Evolutionary conservation across 2,888 invertebrate species (phyloP), one percentile per base, ranked within the genome.

Genomic region (Hydroisotoma schaefferi): DNA sequence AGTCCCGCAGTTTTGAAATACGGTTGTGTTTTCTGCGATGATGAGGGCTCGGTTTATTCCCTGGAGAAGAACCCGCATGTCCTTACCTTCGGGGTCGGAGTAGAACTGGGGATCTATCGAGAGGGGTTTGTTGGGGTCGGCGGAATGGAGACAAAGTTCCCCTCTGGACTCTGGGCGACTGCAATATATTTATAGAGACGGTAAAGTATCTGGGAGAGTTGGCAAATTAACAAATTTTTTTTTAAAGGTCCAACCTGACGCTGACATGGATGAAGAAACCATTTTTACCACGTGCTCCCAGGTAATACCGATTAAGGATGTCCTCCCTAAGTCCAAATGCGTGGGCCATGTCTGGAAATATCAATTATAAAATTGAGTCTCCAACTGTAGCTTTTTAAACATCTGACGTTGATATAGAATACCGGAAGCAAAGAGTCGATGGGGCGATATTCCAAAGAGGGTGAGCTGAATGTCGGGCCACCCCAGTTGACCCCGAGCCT

Each of bases 401-500:
- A n/a, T n/a, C n/a, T n/a, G n/a, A n/a, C n/a, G n/a, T n/a, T n/a
- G n/a, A n/a, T n/a, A n/a, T n/a, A n/a, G n/a, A n/a, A n/a, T n/a
- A n/a, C n/a, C 64, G 2, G 64, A 61, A 33, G 57, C 38, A 26
- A 64, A 61, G 26, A 64, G 53, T 20, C 61, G 46, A 27, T 64
- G 64, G 25, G 64, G 58, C 4, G 61, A 49, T 20, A 60, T 28
- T 18, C 65, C 65, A 46, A 61, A 61, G 18, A 65, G 47, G 25
- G 59, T 59, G 18, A 65, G 25, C 18, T 60, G 59, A n/a, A 63
- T 49, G 47, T 65, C 65, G 1, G 65, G 62, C 65, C 65, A 65
- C 1, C 44, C 56, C 23, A 1, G 15, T 55, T 65, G 62, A 10
- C 62, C 65, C 18, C 57, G 47, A 3, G 55, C 57, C 53, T 58